Conservation (phyloP, 2,113 vertebrate genomes). For the Hystrix cristata region DNA sequence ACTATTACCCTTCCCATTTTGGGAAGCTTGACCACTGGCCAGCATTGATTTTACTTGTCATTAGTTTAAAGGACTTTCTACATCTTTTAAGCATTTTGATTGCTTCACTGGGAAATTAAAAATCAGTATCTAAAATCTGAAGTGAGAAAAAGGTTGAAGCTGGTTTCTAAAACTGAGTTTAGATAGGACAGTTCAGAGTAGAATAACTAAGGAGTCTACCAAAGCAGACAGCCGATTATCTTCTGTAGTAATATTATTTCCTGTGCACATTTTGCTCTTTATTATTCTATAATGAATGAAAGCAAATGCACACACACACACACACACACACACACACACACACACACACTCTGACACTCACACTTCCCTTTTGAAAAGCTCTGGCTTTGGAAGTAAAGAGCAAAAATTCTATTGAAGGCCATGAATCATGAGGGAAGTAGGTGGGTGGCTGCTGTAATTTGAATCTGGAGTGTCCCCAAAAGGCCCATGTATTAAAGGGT, state of each 20-base stretch:
- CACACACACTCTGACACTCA: background rate
- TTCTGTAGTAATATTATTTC: background rate
- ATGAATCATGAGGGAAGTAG: background rate
- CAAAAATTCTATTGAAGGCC: background rate
- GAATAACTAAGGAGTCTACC: background rate
- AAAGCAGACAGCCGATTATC: background rate
- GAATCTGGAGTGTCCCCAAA: background rate
- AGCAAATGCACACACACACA: background rate
- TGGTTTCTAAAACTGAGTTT: slow-evolving; percentile 38
- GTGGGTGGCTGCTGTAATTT: background rate
- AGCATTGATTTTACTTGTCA: slow-evolving; percentile 31
- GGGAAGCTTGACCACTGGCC: background rate
- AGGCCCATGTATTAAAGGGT: background rate
- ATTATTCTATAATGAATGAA: slow-evolving; percentile 10
- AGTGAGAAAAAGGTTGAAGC: background rate
- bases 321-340: background rate
- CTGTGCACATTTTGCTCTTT: slow-evolving; percentile 21
- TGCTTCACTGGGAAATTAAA: slow-evolving; percentile 51
- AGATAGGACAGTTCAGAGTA: background rate
- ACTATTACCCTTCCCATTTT: background rate
- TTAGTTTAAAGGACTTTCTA: slow-evolving; percentile 14
- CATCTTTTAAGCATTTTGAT: slow-evolving; percentile 52
- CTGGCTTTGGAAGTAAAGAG: background rate
- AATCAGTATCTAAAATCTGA: slow-evolving; percentile 20
- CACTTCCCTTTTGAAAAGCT: background rate